phyloP scores from a whole-genome alignment of 2,888 invertebrate species.

The Theretra japonica region DNA sequence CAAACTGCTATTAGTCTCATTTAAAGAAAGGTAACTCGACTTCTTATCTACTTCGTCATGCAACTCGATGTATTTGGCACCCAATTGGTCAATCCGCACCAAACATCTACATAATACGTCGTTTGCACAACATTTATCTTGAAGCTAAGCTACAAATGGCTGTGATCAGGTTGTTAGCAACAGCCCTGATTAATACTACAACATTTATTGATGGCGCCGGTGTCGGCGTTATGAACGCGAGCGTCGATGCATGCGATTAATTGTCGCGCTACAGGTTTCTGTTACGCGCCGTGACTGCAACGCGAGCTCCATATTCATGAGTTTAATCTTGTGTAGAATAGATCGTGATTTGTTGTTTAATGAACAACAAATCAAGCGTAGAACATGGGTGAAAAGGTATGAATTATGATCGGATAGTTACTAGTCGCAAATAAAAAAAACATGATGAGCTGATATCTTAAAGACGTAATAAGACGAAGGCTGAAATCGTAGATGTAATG shows the following conservation, averaged over 20 bases:
- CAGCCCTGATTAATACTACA: conserved; percentile 8
- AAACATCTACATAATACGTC: background rate
- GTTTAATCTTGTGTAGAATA: background rate
- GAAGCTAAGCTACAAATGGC: background rate
- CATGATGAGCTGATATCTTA: too few species aligned
- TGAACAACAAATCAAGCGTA: too few species aligned
- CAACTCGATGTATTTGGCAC: too few species aligned
- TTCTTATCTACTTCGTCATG: too few species aligned
- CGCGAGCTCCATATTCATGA: background rate
- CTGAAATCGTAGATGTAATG: too few species aligned
- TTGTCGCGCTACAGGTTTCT: conserved; percentile 30
- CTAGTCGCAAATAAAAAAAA: too few species aligned
- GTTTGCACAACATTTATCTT: background rate
- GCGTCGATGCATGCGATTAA: conserved; percentile 4
- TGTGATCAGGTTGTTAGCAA: background rate
- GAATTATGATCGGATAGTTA: too few species aligned
- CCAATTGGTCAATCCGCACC: background rate
- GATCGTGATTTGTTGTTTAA: background rate
- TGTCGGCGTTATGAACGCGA: conserved; percentile 18
- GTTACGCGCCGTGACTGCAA: conserved; percentile 19
- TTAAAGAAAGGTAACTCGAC: too few species aligned
- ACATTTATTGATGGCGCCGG: conserved; percentile 22
- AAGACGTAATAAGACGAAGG: too few species aligned
- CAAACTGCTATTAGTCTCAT: too few species aligned
- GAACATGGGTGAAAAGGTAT: too few species aligned